Evolutionary conservation across 2,113 vertebrate genomes (phyloP).

Genomic region (Erinaceus europaeus): DNA sequence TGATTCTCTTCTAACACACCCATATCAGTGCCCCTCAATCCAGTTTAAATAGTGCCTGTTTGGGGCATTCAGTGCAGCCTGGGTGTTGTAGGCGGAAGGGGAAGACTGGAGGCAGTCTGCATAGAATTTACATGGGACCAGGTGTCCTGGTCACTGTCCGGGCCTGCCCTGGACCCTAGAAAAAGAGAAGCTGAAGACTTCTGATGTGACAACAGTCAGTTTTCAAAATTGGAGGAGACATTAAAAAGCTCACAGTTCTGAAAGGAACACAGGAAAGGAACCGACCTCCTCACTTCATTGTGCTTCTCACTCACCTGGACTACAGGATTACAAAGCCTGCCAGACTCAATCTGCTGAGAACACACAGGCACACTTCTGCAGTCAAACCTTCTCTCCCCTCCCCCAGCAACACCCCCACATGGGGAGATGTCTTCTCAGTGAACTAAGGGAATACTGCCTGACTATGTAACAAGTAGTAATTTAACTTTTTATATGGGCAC

Average conservation of each 20-base stretch:
- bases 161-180: background rate
- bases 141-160: too few relatives aligned
- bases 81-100: background rate
- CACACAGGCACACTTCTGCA: too few relatives aligned
- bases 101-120: background rate
- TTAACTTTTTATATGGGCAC: too few relatives aligned
- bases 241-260: background rate
- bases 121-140: background rate
- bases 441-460: too few relatives aligned
- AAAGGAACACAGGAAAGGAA: background rate
- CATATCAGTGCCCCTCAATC: background rate
- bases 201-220: background rate
- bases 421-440: too few relatives aligned
- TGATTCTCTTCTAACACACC: conserved; percentile 38
- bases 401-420: too few relatives aligned
- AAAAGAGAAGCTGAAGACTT: background rate
- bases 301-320: too few relatives aligned
- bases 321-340: too few relatives aligned
- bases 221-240: background rate
- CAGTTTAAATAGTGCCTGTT: background rate
- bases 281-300: too few relatives aligned
- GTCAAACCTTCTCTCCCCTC: too few relatives aligned
- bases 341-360: too few relatives aligned
- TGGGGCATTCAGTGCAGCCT: background rate
- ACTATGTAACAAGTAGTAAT: too few relatives aligned